Evolutionary conservation across 64 coral and sea anemone genomes (phyloP), one percentile per base, ranked within the genome.

Genomic region (Actinia equina): DNA sequence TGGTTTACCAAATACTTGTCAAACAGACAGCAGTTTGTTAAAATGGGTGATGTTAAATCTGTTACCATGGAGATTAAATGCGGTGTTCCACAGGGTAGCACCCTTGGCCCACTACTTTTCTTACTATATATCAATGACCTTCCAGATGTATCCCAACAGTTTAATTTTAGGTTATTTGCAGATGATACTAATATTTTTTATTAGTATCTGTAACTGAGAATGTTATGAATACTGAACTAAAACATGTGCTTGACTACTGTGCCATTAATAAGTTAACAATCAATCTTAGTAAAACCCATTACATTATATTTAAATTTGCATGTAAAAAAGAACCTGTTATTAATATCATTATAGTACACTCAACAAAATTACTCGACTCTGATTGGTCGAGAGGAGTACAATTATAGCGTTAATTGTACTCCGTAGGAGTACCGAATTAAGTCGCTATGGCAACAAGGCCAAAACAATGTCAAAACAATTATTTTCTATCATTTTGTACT

Each of bases 211-310:
- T n/a, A 64, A 65, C 89, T 46, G 81, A 93, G 70, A 88, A 84
- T 77, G n/a, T 83, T 54, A 92, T 88, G 43, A 92, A 88, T 67
- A 78, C 67, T 37, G 91, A 93, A 65, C 54, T 93, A 77, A 65
- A 22, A 26, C 85, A 91, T 64, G 83, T 91, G 20, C 52, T 84
- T 70, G 43, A 83, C 43, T 90, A 65, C 37, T 89, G 87, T 82
- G 52, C 82, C 5, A 51, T 58, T 8, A 89, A 89, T 59, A 89
- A 86, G n/a, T 16, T 86, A 41, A 61, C 85, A 27, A 86, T 86
- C 42, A 86, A 86, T 86, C 18, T 86, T 52, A 58, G 25, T 67
- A 83, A 61, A 89, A 89, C 79, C 13, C 83, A 89, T 58, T 89
- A 60, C 49, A 82, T 89, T 43, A 83, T 89, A 84, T 62, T 83